Conservation (phyloP, 1,140 invertebrate genomes). For the Listronotus oregonensis region DNA sequence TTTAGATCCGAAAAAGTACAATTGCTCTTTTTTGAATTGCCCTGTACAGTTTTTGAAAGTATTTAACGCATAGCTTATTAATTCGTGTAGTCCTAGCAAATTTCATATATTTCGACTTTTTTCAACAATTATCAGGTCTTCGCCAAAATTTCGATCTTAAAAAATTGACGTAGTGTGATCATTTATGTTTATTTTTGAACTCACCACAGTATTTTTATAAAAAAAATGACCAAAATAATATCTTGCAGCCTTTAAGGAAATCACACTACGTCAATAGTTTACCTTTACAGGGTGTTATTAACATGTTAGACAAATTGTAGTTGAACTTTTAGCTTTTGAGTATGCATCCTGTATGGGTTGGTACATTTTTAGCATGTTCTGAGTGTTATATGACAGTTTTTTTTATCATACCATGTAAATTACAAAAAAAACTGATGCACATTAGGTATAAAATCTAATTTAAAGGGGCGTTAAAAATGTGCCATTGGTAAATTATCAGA, state of each 20-base stretch:
- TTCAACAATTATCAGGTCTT: background rate
- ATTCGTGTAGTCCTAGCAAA: conserved; percentile 5
- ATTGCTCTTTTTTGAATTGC: background rate
- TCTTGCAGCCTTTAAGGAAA: no score
- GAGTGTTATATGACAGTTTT: background rate
- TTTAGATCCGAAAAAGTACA: no score
- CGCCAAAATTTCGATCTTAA: no score
- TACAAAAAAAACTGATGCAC: background rate
- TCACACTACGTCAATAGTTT: no score
- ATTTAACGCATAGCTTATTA: conserved; percentile 5
- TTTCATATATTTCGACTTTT: background rate
- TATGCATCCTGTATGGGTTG: no score
- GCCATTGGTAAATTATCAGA: background rate
- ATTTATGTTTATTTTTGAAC: no score
- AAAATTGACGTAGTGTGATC: background rate
- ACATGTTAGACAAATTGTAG: background rate
- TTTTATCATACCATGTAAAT: background rate
- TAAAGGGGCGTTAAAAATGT: conserved; percentile 3
- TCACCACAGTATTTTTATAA: no score
- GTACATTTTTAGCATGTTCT: background rate
- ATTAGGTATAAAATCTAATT: no score
- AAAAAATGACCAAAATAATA: no score
- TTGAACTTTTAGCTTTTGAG: background rate
- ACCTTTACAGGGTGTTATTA: no score
- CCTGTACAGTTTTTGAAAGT: background rate